phyloP scores from a whole-genome alignment of 2,113 vertebrate species.

The western clawed frog (Xenopus tropicalis) region DNA sequence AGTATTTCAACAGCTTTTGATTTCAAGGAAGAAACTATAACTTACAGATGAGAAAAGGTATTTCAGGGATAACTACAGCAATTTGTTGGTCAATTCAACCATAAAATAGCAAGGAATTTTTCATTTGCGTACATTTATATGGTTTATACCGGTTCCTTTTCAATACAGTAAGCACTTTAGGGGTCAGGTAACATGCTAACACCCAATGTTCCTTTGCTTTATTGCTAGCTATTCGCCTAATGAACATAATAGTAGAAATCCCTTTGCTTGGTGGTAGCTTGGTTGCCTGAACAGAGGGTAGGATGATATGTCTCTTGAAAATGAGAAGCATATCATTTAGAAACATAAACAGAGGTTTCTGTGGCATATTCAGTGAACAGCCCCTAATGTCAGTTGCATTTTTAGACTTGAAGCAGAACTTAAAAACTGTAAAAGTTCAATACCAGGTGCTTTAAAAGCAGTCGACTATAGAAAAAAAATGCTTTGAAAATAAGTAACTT shows the following conservation, averaged over 20 bases:
- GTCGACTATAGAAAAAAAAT: too few relatives aligned
- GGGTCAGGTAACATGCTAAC: conserved; percentile 24
- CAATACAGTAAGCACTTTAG: conserved; percentile 20
- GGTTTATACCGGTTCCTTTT: conserved; percentile 1
- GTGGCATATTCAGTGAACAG: too few relatives aligned
- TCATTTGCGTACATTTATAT: conserved; percentile 3
- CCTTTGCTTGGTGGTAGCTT: conserved; percentile 3
- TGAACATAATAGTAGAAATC: conserved; percentile 9
- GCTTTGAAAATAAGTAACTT: too few relatives aligned
- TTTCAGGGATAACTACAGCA: conserved; percentile 10
- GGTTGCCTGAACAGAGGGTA: neutral
- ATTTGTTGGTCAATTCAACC: conserved; percentile 28
- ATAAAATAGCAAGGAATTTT: conserved; percentile 22
- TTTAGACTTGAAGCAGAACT: too few relatives aligned
- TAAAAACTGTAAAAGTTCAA: too few relatives aligned
- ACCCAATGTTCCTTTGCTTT: conserved; percentile 7
- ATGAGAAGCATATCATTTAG: too few relatives aligned
- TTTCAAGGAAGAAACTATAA: neutral
- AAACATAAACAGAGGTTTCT: too few relatives aligned
- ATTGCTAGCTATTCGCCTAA: conserved; percentile 4
- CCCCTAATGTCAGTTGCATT: too few relatives aligned
- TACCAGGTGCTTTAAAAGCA: too few relatives aligned
- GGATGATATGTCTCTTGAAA: neutral
- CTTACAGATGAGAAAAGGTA: conserved; percentile 1
- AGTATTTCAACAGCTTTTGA: neutral